phyloP scores from a whole-genome alignment of 1,140 invertebrate species.

The Drosophila parvula region DNA sequence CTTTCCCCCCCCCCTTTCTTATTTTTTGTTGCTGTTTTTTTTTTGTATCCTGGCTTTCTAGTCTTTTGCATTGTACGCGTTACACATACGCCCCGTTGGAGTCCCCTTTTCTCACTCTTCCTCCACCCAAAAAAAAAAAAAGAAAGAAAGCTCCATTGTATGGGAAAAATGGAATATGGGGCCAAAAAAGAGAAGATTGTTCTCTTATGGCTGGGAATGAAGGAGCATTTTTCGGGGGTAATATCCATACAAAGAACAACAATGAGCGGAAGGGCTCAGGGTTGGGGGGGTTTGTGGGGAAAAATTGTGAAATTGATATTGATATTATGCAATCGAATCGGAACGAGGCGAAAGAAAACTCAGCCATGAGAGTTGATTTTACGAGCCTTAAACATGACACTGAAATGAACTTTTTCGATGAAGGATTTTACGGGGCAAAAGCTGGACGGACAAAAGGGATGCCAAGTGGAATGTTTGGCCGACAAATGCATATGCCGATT shows the following conservation, averaged over 20 bases:
- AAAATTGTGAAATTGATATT: constrained; percentile 48
- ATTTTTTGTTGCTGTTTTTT: background rate
- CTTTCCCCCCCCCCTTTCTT: background rate
- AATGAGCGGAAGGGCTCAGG: constrained; percentile 11
- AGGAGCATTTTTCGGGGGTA: constrained; percentile 12
- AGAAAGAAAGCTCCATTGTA: constrained; percentile 12
- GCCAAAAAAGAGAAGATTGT: constrained; percentile 13
- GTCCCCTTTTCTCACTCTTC: constrained; percentile 2
- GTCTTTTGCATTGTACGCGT: constrained; percentile 24
- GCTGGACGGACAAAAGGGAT: background rate
- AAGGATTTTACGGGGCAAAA: constrained; percentile 1
- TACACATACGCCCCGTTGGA: constrained; percentile 58
- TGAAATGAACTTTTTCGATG: constrained; percentile 34
- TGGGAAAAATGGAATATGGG: constrained; percentile 9
- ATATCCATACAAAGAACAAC: constrained; percentile 41
- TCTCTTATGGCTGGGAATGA: constrained; percentile 25
- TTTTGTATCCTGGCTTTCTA: constrained; percentile 30
- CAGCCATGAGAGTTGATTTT: constrained; percentile 51
- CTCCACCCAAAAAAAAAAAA: background rate
- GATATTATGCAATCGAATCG: constrained; percentile 49
- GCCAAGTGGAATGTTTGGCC: background rate
- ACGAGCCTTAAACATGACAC: constrained; percentile 61
- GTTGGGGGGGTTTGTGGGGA: background rate
- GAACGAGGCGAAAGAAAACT: constrained; percentile 8
- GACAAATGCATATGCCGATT: constrained; percentile 38